Conservation (phyloP, 53 echinoderm and acorn worm genomes). For the Crossaster papposus region DNA sequence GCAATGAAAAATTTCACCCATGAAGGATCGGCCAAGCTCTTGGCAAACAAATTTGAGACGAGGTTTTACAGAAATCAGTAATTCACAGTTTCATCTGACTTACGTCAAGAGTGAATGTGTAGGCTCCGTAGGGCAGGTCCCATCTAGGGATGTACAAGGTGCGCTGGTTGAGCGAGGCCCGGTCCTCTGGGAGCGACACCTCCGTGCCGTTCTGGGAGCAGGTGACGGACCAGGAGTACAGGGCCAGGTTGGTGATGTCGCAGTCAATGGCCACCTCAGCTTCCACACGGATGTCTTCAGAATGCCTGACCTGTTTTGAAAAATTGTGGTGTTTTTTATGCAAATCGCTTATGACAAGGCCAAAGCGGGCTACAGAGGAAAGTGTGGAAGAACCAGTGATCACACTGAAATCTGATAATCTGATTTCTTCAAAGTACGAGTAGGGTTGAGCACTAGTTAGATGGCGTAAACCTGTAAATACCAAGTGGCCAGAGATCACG, state of each 20-base stretch:
- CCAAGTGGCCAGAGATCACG: too few species aligned
- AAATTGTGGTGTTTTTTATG: too few species aligned
- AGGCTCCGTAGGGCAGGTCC: conserved; percentile 65
- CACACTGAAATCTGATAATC: too few species aligned
- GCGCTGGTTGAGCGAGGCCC: conserved; percentile 69
- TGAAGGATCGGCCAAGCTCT: too few species aligned
- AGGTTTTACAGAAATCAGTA: not conserved
- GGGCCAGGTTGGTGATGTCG: conserved; percentile 69
- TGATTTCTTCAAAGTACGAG: too few species aligned
- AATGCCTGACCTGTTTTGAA: conserved; percentile 70
- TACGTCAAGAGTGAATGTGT: conserved; percentile 75
- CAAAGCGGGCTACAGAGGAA: too few species aligned
- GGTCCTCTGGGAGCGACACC: conserved; percentile 24
- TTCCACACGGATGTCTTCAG: conserved; percentile 75
- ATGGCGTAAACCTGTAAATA: too few species aligned
- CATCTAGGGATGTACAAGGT: conserved; percentile 75
- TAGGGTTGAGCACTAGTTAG: too few species aligned
- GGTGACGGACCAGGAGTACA: conserved; percentile 73
- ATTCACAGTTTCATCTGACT: not conserved
- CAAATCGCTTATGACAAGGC: too few species aligned
- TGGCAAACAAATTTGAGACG: not conserved
- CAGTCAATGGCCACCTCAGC: conserved; percentile 78
- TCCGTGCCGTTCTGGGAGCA: conserved; percentile 47
- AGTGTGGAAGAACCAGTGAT: too few species aligned
- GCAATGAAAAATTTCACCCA: too few species aligned